Evolutionary conservation across 2,797 vertebrate genomes (phyloP).

Genomic region (Myotis myotis): DNA sequence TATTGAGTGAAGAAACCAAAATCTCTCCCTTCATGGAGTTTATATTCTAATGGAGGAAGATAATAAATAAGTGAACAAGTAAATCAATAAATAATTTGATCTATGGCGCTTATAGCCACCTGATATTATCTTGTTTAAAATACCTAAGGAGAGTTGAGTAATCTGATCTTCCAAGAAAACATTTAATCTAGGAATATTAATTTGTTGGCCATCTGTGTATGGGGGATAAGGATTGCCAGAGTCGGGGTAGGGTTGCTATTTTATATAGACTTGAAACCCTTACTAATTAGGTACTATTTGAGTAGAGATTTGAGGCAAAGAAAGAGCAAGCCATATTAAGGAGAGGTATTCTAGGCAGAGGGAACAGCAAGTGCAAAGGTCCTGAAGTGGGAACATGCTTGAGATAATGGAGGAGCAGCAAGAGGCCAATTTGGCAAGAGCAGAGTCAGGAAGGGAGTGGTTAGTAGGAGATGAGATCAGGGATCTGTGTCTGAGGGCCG

Average conservation of each 20-base stretch:
- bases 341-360: neutral
- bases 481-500: neutral
- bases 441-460: neutral
- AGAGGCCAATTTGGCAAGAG: neutral
- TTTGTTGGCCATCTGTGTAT: neutral
- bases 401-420: neutral
- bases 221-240: neutral
- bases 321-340: neutral
- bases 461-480: neutral
- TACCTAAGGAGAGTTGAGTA: neutral
- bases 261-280: neutral
- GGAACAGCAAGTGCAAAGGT: neutral
- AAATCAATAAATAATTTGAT: neutral
- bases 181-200: neutral
- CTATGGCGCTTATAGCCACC: neutral
- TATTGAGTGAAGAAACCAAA: neutral
- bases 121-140: constrained; percentile 2
- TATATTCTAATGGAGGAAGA: constrained; percentile 7
- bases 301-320: neutral
- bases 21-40: neutral
- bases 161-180: neutral
- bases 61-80: neutral
- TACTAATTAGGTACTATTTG: neutral
- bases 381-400: neutral
- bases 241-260: neutral